Evolutionary conservation across 2,888 invertebrate species (phyloP), one percentile per base, ranked within the genome.

Genomic region (Dysmachus trigonus): DNA sequence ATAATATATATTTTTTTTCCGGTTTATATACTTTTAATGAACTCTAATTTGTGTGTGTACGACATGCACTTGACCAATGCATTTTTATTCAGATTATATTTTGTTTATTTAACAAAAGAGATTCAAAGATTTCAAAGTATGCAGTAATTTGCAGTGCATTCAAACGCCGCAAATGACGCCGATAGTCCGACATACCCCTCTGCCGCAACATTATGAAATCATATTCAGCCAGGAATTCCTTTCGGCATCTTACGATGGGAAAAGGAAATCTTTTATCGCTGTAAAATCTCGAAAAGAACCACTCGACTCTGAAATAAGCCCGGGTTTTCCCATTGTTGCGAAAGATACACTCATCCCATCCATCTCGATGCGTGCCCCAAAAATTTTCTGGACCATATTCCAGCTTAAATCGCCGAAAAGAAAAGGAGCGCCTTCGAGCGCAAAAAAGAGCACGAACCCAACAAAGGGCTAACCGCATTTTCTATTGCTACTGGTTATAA

Each of bases 271-370:
- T 38, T 76, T 76, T 76, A 76, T 76, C 76, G 22, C 38, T 35
- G 76, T 6, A 38, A 76, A 76, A 62, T 62, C 62, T 62, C 62
- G 71, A 82, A 82, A 82, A 15, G 82, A 62, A 82, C 82, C 82
- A 82, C 82, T 82, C 82, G 82, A 82, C 82, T 82, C 13, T 82
- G 82, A 82, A 82, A 82, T 82, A 82, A 82, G 82, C 53, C 82
- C 18, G 31, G 82, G 82, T 62, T 62, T 82, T 82, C 31, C 82
- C 27, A 62, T 82, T 82, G 82, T 82, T 82, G 82, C 62, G 10
- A 18, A 53, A n/a, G 35, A 38, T n/a, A 62, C 35, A 62, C 35
- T 33, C 82, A 62, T 62, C 38, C 82, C 62, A 33, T 62, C 62
- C 27, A 22, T 62, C 62, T 35, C 71, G 35, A 82, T 82, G 71